These are phyloP conservation scores for Agrilus biguttatus DNA, from an alignment of 2,888 invertebrate genomes.

Conservation along the genomic window DNA sequence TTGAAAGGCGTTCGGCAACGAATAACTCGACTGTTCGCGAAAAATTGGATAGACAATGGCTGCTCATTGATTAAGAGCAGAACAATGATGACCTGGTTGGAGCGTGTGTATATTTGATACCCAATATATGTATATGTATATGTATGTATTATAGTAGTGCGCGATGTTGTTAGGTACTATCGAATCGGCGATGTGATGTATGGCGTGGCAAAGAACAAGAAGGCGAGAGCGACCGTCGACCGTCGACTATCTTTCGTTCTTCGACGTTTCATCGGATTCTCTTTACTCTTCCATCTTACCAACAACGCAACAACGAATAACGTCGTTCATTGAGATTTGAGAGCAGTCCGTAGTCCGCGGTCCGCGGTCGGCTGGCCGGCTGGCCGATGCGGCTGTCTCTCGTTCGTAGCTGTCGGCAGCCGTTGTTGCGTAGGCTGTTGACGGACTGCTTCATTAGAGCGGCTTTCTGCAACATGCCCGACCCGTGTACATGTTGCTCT, in stretches of 20 bases:
- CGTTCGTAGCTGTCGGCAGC: neutral
- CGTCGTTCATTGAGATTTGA: no score
- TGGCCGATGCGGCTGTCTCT: constrained; percentile 2
- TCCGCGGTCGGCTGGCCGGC: constrained; percentile 2
- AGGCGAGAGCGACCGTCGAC: constrained; percentile 1
- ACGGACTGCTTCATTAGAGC: constrained; percentile 33
- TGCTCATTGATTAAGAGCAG: no score
- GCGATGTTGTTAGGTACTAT: constrained; percentile 7
- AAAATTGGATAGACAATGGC: no score
- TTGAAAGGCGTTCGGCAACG: no score
- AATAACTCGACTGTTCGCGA: no score
- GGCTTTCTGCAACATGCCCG: constrained; percentile 24
- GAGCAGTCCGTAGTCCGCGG: neutral
- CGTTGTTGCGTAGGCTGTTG: constrained; percentile 23
- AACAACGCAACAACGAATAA: no score
- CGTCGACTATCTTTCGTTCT: no score
- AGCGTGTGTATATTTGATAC: neutral
- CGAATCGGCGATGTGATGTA: constrained; percentile 21
- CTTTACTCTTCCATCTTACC: no score
- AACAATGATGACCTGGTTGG: neutral
- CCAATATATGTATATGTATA: no score
- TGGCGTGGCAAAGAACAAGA: constrained; percentile 10
- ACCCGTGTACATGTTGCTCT: constrained; percentile 29
- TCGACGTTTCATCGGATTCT: no score
- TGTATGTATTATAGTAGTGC: constrained; percentile 13